These are phyloP conservation scores for Fissipunctia ypsillon DNA, from an alignment of 2,888 invertebrate species.

Conservation along the genomic window DNA sequence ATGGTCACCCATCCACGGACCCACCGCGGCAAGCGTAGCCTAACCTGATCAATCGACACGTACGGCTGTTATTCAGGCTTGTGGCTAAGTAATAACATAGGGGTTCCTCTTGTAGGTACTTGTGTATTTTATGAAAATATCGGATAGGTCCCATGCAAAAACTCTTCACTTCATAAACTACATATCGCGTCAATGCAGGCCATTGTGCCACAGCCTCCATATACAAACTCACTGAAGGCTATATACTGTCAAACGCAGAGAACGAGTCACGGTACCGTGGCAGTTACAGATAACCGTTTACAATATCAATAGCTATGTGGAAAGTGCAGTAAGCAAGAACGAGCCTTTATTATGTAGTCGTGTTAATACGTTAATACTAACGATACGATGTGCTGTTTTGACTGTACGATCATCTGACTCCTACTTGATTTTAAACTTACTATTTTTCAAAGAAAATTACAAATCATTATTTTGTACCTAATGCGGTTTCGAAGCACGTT, in stretches of 20 bases:
- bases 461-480: too few relatives aligned
- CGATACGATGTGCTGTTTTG: slow-evolving; percentile 9
- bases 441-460: too few relatives aligned
- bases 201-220: neutral
- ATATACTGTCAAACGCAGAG: slow-evolving; percentile 8
- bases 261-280: slow-evolving; percentile 5
- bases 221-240: neutral
- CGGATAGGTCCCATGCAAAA: neutral
- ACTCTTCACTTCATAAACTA: neutral
- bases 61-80: too few relatives aligned
- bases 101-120: neutral
- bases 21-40: too few relatives aligned
- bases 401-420: slow-evolving; percentile 6
- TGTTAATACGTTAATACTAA: neutral
- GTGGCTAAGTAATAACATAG: too few relatives aligned
- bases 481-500: too few relatives aligned
- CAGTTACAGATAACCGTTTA: slow-evolving; percentile 36
- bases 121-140: neutral
- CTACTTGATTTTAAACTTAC: too few relatives aligned
- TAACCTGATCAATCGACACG: too few relatives aligned
- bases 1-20: too few relatives aligned
- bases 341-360: neutral
- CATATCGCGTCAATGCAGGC: neutral
- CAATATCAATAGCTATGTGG: slow-evolving; percentile 31
- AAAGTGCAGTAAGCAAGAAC: slow-evolving; percentile 21